These are phyloP conservation scores for Scomberomorus guttatus DNA, from an alignment of 2,797 vertebrate genomes.

Conservation along the genomic window DNA sequence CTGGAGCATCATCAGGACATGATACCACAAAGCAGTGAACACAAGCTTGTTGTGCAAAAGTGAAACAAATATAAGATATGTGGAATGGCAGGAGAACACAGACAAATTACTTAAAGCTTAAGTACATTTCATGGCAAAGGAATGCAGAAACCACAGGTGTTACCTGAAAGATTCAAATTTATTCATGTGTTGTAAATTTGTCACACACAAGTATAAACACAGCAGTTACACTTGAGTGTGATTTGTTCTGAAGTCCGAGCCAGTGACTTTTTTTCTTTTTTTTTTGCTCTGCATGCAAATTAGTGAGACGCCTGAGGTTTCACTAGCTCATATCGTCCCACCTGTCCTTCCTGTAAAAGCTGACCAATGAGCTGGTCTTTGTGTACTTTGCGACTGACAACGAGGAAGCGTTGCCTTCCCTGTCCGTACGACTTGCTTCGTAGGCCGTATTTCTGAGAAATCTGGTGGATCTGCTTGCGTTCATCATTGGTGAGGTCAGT, in stretches of 20 bases:
- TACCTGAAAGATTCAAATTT: conserved; percentile 62
- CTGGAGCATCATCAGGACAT: conserved; percentile 40
- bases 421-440: conserved; percentile 97
- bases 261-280: conserved; percentile 26
- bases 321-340: conserved; percentile 95
- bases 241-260: conserved; percentile 59
- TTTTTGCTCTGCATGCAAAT: conserved; percentile 63
- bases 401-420: conserved; percentile 92
- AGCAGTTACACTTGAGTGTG: conserved; percentile 60
- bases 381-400: conserved; percentile 95
- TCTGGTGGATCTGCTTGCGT: conserved; percentile 95
- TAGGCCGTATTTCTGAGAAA: conserved; percentile 94
- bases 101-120: conserved; percentile 35
- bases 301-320: conserved; percentile 92
- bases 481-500: conserved; percentile 96
- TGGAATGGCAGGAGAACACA: conserved; percentile 66
- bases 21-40: conserved; percentile 57
- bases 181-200: conserved; percentile 53
- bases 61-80: conserved; percentile 49
- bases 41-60: conserved; percentile 53
- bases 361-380: conserved; percentile 95
- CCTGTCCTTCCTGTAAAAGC: conserved; percentile 95
- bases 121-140: conserved; percentile 61
- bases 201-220: conserved; percentile 53
- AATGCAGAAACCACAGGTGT: conserved; percentile 74